Conservation (phyloP, 1,140 invertebrate genomes). For the Cydia amplana region DNA sequence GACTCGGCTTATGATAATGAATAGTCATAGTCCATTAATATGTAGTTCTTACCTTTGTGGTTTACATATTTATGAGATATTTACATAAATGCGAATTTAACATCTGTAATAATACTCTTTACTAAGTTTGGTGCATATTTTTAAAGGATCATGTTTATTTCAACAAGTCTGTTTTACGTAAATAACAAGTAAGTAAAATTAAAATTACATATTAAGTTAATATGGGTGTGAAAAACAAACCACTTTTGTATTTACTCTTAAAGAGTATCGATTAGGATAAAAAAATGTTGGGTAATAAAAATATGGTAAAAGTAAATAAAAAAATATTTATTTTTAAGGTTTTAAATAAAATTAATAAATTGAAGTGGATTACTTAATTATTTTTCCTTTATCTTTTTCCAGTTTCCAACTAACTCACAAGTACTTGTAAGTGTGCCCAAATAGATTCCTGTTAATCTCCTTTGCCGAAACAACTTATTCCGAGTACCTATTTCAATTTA, state of each 20-base stretch:
- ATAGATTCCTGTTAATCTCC: neutral
- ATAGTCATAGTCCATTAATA: conserved; percentile 12
- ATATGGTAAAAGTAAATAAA: too few relatives aligned
- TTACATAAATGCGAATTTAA: neutral
- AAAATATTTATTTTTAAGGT: too few relatives aligned
- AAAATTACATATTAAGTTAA: too few relatives aligned
- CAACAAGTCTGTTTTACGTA: neutral
- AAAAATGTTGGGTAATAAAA: too few relatives aligned
- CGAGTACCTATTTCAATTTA: neutral
- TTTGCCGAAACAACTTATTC: neutral
- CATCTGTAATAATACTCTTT: neutral
- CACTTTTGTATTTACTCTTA: too few relatives aligned
- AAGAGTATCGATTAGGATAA: too few relatives aligned
- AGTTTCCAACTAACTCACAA: too few relatives aligned
- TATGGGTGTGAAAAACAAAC: too few relatives aligned
- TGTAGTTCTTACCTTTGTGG: conserved; percentile 1
- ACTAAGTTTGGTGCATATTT: neutral
- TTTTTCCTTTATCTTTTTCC: too few relatives aligned
- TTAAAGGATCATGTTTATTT: neutral
- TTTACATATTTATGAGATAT: conserved; percentile 1
- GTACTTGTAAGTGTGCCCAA: neutral
- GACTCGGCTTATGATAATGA: neutral
- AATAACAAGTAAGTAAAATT: too few relatives aligned
- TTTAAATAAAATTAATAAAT: too few relatives aligned
- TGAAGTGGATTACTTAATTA: too few relatives aligned